A percentile compares a stretch with the other conserved stretches of the same genome.
phyloP scores from a whole-genome alignment of 2,888 invertebrate genomes.

The Epistrophella euchroma region DNA sequence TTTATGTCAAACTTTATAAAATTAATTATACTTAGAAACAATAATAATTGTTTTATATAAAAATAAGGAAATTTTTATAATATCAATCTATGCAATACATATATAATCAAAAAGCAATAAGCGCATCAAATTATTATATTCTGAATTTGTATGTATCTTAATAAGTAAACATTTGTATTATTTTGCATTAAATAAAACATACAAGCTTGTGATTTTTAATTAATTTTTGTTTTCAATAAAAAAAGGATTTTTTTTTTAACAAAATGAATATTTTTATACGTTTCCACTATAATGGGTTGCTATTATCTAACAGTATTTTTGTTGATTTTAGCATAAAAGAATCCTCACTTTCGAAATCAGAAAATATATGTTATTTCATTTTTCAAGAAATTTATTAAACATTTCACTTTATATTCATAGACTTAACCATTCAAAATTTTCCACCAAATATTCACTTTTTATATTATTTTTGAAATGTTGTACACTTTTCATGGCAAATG shows the following conservation, averaged over 20 bases:
- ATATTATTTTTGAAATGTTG: no score
- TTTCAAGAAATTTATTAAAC: no score
- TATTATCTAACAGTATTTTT: no score
- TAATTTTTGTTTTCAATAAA: neutral
- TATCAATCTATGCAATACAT: slow-evolving; percentile 20
- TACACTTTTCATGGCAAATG: no score
- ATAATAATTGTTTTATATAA: neutral
- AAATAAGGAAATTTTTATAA: neutral
- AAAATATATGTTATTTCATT: no score
- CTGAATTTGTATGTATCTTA: slow-evolving; percentile 15
- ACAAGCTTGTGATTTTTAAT: slow-evolving; percentile 59
- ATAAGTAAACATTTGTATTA: slow-evolving; percentile 16
- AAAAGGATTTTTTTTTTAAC: neutral
- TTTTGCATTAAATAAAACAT: slow-evolving; percentile 45
- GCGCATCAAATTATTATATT: slow-evolving; percentile 19
- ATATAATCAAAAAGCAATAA: neutral
- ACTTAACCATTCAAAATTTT: no score
- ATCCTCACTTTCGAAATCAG: no score
- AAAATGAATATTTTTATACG: no score
- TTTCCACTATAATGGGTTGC: no score
- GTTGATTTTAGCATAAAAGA: no score
- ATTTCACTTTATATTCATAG: no score
- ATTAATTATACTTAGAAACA: neutral
- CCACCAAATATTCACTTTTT: no score
- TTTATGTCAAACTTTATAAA: neutral